These are phyloP conservation scores for Bombus waltoni DNA, from an alignment of 1,140 invertebrate species.

Conservation along the genomic window DNA sequence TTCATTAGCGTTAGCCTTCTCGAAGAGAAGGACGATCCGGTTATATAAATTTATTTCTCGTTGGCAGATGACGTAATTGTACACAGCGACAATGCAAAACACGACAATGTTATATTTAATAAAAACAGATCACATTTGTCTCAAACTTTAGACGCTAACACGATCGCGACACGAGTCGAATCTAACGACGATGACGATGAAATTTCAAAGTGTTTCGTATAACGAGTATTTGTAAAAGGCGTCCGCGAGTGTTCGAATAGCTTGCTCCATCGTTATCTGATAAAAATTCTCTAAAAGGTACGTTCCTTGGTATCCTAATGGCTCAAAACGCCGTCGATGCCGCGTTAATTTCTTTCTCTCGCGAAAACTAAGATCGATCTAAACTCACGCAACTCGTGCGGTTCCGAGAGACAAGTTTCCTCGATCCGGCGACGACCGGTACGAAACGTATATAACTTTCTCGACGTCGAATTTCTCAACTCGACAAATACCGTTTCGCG, in stretches of 20 bases:
- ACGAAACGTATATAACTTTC: slow-evolving; percentile 4
- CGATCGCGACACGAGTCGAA: not conserved
- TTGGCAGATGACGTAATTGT: not conserved
- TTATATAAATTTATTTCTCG: not conserved
- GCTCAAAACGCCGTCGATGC: not conserved
- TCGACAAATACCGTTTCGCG: not conserved
- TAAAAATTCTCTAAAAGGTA: not conserved
- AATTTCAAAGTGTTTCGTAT: not conserved
- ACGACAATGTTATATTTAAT: rapidly evolving
- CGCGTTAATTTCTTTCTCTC: no score
- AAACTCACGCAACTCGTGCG: not conserved
- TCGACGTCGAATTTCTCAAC: slow-evolving; percentile 25
- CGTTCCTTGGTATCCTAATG: not conserved
- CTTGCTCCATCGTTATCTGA: no score
- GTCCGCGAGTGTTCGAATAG: not conserved
- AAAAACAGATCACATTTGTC: no score
- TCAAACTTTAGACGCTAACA: no score
- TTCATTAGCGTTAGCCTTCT: not conserved
- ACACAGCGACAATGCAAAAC: not conserved
- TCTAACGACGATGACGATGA: not conserved
- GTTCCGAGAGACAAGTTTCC: not conserved
- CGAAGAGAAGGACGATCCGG: not conserved
- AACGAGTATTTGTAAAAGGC: not conserved
- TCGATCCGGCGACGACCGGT: not conserved
- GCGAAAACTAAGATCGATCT: not conserved